Conservation (phyloP, 2,888 invertebrate genomes). For the Dorcus hopei region DNA sequence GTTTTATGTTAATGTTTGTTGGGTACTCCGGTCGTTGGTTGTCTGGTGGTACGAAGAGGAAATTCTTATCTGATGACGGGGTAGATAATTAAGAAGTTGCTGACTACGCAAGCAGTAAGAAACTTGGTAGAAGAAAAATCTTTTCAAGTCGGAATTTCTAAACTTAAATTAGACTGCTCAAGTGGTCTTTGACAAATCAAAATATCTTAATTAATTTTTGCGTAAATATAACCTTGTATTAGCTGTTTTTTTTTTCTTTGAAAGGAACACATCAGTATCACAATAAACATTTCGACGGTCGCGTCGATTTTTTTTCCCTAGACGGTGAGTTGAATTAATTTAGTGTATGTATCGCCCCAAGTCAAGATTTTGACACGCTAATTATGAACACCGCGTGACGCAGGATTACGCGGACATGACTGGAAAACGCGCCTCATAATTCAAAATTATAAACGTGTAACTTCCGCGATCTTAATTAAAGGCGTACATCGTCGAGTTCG, state of each 20-base stretch:
- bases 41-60: too few relatives aligned
- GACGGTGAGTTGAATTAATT: not conserved
- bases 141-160: too few relatives aligned
- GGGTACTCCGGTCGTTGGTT: not conserved
- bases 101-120: too few relatives aligned
- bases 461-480: not conserved
- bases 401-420: not conserved
- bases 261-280: not conserved
- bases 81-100: too few relatives aligned
- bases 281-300: not conserved
- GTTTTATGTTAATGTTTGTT: not conserved
- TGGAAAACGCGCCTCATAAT: not conserved
- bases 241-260: too few relatives aligned
- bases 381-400: not conserved
- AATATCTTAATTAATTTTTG: too few relatives aligned
- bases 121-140: too few relatives aligned
- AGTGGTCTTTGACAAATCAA: too few relatives aligned
- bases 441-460: not conserved
- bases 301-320: not conserved
- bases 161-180: too few relatives aligned
- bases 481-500: not conserved
- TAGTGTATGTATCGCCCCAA: not conserved
- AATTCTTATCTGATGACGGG: too few relatives aligned
- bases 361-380: not conserved
- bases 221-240: too few relatives aligned